Conservation (phyloP, 1,140 invertebrate species). For the Zaprionus taronus region DNA sequence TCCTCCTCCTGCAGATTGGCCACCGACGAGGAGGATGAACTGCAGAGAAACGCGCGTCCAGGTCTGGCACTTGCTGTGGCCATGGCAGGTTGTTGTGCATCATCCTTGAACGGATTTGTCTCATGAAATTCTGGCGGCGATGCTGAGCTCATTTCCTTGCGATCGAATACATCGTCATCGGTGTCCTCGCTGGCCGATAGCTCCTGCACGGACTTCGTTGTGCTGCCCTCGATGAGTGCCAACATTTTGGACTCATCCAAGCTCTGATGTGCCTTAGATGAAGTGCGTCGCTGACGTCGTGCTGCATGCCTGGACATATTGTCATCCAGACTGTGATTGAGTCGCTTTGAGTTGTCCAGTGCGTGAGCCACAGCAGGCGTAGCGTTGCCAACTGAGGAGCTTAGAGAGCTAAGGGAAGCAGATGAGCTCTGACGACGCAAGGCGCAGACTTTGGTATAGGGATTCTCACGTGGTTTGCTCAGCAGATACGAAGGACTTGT, state of each 20-base stretch:
- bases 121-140: conserved; percentile 68
- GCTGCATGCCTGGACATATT: conserved; percentile 85
- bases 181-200: conserved; percentile 55
- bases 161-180: conserved; percentile 76
- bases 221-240: conserved; percentile 68
- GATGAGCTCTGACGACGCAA: conserved; percentile 92
- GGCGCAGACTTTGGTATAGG: conserved; percentile 93
- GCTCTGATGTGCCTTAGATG: conserved; percentile 86
- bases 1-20: conserved; percentile 55
- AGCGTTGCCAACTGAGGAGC: conserved; percentile 61
- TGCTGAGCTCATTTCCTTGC: conserved; percentile 38
- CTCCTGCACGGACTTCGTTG: conserved; percentile 41
- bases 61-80: conserved; percentile 20
- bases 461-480: conserved; percentile 91
- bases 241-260: conserved; percentile 86
- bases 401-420: conserved; percentile 86
- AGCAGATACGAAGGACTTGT: conserved; percentile 88
- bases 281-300: conserved; percentile 55
- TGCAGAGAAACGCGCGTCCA: conserved; percentile 53
- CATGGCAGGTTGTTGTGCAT: conserved; percentile 45
- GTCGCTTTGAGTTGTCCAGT: conserved; percentile 85
- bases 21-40: conserved; percentile 54
- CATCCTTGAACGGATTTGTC: conserved; percentile 80
- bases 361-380: conserved; percentile 10
- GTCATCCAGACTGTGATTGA: conserved; percentile 89